Conservation (phyloP, 37 sponge, comb jelly and placozoan genomes). For the Oscarella lobularis region DNA sequence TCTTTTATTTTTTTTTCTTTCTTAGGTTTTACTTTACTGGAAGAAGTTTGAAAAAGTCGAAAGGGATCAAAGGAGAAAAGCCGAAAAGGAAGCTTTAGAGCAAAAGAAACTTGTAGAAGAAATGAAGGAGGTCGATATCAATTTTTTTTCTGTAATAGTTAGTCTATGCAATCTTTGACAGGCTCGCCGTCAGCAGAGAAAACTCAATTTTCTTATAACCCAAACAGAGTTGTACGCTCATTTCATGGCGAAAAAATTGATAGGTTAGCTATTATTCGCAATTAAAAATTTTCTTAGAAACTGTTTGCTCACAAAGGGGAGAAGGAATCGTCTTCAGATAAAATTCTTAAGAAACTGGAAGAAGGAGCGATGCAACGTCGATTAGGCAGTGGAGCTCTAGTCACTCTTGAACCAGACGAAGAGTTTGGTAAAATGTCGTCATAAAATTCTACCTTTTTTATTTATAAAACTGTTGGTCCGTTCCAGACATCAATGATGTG, state of each 20-base stretch:
- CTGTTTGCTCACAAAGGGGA: too few relatives aligned
- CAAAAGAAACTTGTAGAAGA: constrained; percentile 71
- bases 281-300: too few relatives aligned
- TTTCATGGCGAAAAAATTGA: constrained; percentile 85
- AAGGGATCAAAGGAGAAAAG: constrained; percentile 66
- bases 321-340: constrained; percentile 19
- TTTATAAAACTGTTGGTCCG: neutral
- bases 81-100: constrained; percentile 85
- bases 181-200: constrained; percentile 81
- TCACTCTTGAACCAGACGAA: constrained; percentile 44
- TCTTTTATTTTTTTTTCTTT: constrained; percentile 14
- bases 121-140: constrained; percentile 60
- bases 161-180: neutral
- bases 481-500: constrained; percentile 38
- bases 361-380: constrained; percentile 60
- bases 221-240: constrained; percentile 95
- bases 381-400: constrained; percentile 36
- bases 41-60: constrained; percentile 75
- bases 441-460: neutral
- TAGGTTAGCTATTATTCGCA: constrained; percentile 9
- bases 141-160: neutral
- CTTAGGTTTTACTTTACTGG: constrained; percentile 65
- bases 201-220: constrained; percentile 93
- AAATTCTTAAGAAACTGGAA: constrained; percentile 59
- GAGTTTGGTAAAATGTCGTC: constrained; percentile 40